These are phyloP conservation scores for Centruroides vittatus DNA, from an alignment of 1,140 invertebrate genomes.

Conservation along the genomic window DNA sequence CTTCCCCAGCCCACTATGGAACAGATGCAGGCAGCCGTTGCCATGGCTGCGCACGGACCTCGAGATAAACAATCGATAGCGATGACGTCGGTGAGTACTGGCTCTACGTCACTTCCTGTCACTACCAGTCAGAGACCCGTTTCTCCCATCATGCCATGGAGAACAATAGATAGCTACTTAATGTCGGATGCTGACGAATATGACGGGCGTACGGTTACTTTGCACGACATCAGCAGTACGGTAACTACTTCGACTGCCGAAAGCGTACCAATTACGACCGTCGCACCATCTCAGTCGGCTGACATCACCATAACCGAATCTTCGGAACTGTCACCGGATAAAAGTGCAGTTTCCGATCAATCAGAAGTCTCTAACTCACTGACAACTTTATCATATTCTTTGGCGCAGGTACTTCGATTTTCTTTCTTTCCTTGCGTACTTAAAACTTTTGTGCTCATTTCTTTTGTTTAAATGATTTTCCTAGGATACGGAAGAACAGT, in stretches of 20 bases:
- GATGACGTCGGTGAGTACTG: background rate
- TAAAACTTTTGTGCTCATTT: background rate
- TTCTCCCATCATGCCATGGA: constrained; percentile 3
- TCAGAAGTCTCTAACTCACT: background rate
- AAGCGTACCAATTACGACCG: background rate
- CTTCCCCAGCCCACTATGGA: constrained; percentile 19
- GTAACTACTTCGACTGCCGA: background rate
- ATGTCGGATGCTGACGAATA: background rate
- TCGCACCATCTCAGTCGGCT: background rate
- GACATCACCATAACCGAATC: background rate
- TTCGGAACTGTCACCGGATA: background rate
- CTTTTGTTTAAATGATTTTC: background rate
- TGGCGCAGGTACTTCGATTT: background rate
- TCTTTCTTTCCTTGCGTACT: too few relatives aligned
- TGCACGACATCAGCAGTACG: too few relatives aligned
- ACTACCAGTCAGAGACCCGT: background rate
- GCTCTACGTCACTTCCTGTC: constrained; percentile 1
- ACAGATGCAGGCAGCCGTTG: constrained; percentile 17
- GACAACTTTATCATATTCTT: background rate
- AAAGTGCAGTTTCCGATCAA: background rate
- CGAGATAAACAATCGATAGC: constrained; percentile 4
- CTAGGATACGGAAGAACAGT: background rate
- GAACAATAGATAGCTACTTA: constrained; percentile 1
- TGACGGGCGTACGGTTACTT: too few relatives aligned
- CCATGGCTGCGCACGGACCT: constrained; percentile 14